Conservation (phyloP, 2,113 vertebrate species). For the Marmota monax region DNA sequence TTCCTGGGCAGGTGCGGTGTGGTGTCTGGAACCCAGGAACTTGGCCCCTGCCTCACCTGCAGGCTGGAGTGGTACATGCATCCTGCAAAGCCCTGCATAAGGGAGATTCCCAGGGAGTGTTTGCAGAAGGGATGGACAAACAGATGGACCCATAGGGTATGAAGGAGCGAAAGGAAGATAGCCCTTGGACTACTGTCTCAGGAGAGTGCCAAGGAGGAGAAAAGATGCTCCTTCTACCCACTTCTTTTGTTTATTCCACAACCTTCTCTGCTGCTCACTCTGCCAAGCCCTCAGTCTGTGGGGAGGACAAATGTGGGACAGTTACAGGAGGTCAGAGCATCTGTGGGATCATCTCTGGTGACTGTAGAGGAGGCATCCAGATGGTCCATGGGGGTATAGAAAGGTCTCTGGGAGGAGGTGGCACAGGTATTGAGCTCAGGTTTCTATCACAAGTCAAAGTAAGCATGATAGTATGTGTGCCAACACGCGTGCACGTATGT, state of each 20-base stretch:
- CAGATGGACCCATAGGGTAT: neutral
- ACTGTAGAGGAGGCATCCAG: neutral
- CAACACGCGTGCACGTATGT: rapidly evolving
- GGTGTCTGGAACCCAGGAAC: neutral
- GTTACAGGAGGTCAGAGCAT: neutral
- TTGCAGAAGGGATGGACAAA: neutral
- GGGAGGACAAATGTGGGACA: neutral
- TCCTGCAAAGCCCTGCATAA: neutral
- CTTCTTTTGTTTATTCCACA: neutral
- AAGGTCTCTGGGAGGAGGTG: neutral
- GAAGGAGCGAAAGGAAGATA: neutral
- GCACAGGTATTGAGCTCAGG: neutral
- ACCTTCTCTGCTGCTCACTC: neutral
- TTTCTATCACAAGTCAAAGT: neutral
- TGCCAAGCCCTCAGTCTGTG: constrained; percentile 19
- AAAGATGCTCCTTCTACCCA: neutral
- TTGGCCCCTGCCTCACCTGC: neutral
- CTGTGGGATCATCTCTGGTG: neutral
- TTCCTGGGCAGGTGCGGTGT: neutral
- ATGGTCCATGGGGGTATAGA: constrained; percentile 12
- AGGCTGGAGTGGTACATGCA: neutral
- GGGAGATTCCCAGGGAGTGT: neutral
- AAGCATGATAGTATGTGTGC: rapidly evolving
- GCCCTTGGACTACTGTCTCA: neutral
- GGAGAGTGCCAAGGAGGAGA: neutral